Percentiles rank a stretch among this genome's conserved stretches.
Evolutionary conservation across 2,888 invertebrate species (phyloP).

Genomic region (Phaedon cochleariae): DNA sequence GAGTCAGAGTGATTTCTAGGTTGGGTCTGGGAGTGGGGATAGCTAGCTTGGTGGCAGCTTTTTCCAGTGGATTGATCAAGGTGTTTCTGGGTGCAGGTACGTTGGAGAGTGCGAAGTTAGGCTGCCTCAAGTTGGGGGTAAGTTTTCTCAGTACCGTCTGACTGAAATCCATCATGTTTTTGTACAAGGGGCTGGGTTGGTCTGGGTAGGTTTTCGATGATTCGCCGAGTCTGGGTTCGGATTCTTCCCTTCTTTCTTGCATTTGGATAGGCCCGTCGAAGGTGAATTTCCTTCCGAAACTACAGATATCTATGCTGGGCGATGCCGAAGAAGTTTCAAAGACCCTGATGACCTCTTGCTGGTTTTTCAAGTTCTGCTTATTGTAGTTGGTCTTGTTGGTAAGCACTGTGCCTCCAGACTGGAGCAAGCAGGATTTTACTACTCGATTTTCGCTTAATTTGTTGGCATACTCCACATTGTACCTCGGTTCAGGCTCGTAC

Average conservation of each 20-base stretch:
- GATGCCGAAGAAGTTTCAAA: conserved; percentile 54
- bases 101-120: conserved; percentile 52
- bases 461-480: conserved; percentile 49
- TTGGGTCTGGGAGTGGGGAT: conserved; percentile 18
- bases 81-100: conserved; percentile 50
- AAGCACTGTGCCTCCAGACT: conserved; percentile 81
- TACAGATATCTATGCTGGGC: conserved; percentile 53
- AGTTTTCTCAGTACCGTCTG: conserved; percentile 60
- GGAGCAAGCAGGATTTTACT: conserved; percentile 80
- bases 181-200: conserved; percentile 40
- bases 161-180: conserved; percentile 60
- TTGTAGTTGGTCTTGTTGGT: conserved; percentile 56
- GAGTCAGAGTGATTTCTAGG: conserved; percentile 17
- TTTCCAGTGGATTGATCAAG: conserved; percentile 18
- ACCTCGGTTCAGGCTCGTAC: conserved; percentile 44
- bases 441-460: conserved; percentile 68
- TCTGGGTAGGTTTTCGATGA: conserved; percentile 19
- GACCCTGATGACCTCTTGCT: conserved; percentile 56
- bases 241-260: conserved; percentile 6
- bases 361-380: conserved; percentile 47
- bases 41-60: neutral
- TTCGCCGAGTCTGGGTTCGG: conserved; percentile 12
- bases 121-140: conserved; percentile 61
- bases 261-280: conserved; percentile 30
- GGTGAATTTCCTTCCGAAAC: conserved; percentile 43